Evolutionary conservation across 2,888 invertebrate genomes (phyloP), one percentile per base, ranked within the genome.

Genomic region (Platycnemis pennipes): DNA sequence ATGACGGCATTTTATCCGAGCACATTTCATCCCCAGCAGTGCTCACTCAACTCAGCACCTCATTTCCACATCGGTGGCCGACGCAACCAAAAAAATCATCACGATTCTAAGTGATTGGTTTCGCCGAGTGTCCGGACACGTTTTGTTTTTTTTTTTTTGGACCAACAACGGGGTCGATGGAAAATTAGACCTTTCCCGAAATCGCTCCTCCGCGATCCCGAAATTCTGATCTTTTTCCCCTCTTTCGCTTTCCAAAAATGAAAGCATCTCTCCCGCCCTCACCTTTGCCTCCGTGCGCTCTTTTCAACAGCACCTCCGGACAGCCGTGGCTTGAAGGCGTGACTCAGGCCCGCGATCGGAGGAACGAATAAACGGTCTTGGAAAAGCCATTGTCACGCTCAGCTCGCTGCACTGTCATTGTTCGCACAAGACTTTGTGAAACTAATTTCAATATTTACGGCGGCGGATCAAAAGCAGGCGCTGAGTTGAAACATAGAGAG

Each of bases 331-430:
- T 22, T 63, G 37, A 37, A 26, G 13, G 37, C 31, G 77, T 77
- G 77, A 63, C 63, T 63, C 26, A 63, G 63, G 2, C 37, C 37
- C 37, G 77, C 13, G 3, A 37, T 31, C 4, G 69, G 4, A 77
- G 3, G 37, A 77, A 77, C 13, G 13, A 37, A 77, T 77, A 63
- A 63, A 53, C 8, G 63, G 26, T 63, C n/a, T 77, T 31, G 77
- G 77, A 77, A 77, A 77, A 13, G 8, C 77, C 37, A 77, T 77
- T 77, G 77, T 77, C 77, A 77, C 77, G 37, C 37, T 77, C 77
- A 16, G 31, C 77, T 0, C 22, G 37, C 77, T 13, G 77, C 77
- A 11, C 77, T 77, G 31, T 77, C 77, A 77, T 77, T 37, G 8
- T 77, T 11, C 31, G 13, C 37, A 1, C 77, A 63, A 11, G 26